A percentile compares a stretch with the other conserved stretches of the same genome.
These are phyloP conservation scores for Torymus tubicola DNA, from an alignment of 2,888 invertebrate species.

Conservation along the genomic window DNA sequence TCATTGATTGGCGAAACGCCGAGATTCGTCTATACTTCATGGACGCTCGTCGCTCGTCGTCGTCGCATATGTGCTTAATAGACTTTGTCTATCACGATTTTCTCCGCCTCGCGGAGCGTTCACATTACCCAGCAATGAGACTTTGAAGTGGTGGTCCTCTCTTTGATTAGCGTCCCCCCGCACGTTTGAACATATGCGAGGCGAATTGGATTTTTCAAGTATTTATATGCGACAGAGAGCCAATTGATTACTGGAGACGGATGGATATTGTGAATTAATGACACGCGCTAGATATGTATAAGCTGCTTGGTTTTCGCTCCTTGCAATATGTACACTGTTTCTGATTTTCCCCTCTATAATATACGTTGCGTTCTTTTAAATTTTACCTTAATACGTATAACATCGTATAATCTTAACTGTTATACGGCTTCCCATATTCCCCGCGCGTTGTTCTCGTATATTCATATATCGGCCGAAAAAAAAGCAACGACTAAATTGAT, in stretches of 20 bases:
- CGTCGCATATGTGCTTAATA: neutral
- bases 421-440: too few species aligned
- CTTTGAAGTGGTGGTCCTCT: neutral
- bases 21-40: constrained; percentile 42
- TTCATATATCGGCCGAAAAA: too few species aligned
- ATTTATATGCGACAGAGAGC: neutral
- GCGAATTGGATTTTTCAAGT: neutral
- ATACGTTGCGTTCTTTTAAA: too few species aligned
- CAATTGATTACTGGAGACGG: neutral
- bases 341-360: too few species aligned
- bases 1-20: constrained; percentile 36
- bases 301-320: too few species aligned
- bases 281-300: neutral
- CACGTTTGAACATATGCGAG: neutral
- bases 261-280: neutral
- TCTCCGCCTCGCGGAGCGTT: too few species aligned
- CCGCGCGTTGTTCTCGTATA: too few species aligned
- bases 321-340: too few species aligned
- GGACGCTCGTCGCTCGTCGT: neutral
- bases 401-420: too few species aligned
- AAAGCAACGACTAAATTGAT: neutral
- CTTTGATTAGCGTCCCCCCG: neutral
- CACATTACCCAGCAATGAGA: neutral
- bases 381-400: too few species aligned
- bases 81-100: neutral